A percentile compares a stretch with the other conserved stretches of the same genome.
phyloP scores from a whole-genome alignment of 2,888 invertebrate genomes.

The Allolobophora icterica region DNA sequence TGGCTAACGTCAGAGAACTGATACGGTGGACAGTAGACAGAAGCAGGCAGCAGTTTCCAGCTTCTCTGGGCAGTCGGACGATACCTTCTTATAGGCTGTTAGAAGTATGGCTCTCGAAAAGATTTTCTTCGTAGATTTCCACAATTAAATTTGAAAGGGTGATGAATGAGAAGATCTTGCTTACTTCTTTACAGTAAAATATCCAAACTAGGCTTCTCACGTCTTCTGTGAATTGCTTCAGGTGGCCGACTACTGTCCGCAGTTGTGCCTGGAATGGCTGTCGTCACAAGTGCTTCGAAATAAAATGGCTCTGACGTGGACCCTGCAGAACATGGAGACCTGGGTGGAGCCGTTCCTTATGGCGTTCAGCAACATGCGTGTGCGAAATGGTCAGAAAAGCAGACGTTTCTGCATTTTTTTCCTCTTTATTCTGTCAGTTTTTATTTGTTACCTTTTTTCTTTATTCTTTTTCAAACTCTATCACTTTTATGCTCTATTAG shows the following conservation, averaged over 20 bases:
- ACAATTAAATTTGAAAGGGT: not conserved
- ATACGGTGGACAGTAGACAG: not conserved
- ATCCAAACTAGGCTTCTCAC: not conserved
- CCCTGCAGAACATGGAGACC: conserved; percentile 85
- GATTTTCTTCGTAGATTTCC: not conserved
- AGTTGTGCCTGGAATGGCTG: conserved; percentile 90
- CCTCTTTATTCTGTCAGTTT: not conserved
- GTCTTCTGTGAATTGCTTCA: conserved; percentile 45
- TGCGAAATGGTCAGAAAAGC: conserved; percentile 75
- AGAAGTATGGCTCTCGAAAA: not conserved
- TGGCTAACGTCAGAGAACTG: not conserved
- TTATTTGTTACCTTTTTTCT: not conserved
- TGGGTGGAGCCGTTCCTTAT: conserved; percentile 90
- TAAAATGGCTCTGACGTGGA: conserved; percentile 88
- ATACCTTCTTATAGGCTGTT: not conserved
- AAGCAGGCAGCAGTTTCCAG: not conserved
- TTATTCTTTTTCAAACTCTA: not conserved
- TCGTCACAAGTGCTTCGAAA: conserved; percentile 75
- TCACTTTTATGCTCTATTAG: not conserved
- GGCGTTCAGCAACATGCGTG: conserved; percentile 83
- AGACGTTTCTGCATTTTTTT: not conserved
- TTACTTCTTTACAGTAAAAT: not conserved
- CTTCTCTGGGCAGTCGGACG: not conserved
- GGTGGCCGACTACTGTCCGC: conserved; percentile 84
- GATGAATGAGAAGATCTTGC: not conserved